These are phyloP conservation scores for Gonioctena quinquepunctata DNA, from an alignment of 1,140 invertebrate species.

Conservation along the genomic window DNA sequence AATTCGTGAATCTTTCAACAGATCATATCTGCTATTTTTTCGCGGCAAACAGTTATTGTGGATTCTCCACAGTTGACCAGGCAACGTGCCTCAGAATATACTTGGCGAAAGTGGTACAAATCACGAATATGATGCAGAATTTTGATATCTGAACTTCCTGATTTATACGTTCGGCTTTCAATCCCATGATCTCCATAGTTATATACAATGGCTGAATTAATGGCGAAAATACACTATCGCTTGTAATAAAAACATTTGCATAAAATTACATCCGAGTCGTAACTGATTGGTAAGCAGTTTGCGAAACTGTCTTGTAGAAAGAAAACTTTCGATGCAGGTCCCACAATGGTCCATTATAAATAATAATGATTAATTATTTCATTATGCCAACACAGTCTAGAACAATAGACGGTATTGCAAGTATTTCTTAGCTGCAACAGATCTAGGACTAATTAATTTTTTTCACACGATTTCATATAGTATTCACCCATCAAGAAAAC, in stretches of 20 bases:
- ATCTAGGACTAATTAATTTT: background rate
- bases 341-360: background rate
- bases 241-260: too few relatives aligned
- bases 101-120: background rate
- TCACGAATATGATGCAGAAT: background rate
- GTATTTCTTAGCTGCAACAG: background rate
- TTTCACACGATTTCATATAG: too few relatives aligned
- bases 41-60: background rate
- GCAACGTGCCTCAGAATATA: background rate
- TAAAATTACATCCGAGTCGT: too few relatives aligned
- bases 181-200: too few relatives aligned
- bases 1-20: background rate
- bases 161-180: background rate
- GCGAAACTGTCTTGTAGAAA: background rate
- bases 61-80: conserved; percentile 3
- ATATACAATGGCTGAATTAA: too few relatives aligned
- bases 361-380: background rate
- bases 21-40: background rate
- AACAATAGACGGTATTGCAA: background rate
- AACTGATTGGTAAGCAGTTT: too few relatives aligned
- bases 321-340: background rate
- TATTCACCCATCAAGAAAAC: too few relatives aligned
- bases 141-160: background rate
- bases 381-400: background rate
- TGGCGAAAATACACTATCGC: too few relatives aligned